A percentile compares a stretch with the other conserved stretches of the same genome.
Conservation (phyloP, 2,888 invertebrate genomes). For the Brachycybe producta region DNA sequence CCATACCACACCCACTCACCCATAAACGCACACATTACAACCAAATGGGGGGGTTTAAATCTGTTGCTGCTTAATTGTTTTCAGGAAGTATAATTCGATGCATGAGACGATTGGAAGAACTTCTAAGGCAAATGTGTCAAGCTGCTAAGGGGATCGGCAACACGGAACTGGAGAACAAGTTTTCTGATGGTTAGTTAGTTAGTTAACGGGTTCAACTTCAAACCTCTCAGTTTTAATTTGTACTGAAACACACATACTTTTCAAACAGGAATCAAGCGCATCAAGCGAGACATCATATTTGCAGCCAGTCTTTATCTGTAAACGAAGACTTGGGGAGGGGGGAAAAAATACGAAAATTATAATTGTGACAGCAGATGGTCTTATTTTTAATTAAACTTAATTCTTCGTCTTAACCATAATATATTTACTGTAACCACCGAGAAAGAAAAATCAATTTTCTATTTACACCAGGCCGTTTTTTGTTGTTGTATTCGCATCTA, state of each 20-base stretch:
- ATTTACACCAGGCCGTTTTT: too few species aligned
- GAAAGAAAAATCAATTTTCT: too few species aligned
- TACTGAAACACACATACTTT: background rate
- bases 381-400: too few species aligned
- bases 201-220: too few species aligned
- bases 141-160: slow-evolving; percentile 95
- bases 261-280: slow-evolving; percentile 47
- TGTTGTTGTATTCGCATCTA: too few species aligned
- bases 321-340: too few species aligned
- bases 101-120: slow-evolving; percentile 91
- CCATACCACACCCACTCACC: slow-evolving; percentile 19
- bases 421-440: too few species aligned
- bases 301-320: slow-evolving; percentile 92
- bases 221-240: too few species aligned
- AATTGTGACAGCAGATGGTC: too few species aligned
- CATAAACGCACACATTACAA: background rate
- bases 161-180: slow-evolving; percentile 87
- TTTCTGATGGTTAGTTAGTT: slow-evolving; percentile 63
- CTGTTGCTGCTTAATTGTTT: too few species aligned
- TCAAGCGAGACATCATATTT: slow-evolving; percentile 98
- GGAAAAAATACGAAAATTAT: too few species aligned
- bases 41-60: background rate
- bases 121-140: slow-evolving; percentile 85
- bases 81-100: slow-evolving; percentile 70
- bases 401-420: too few species aligned